A percentile compares a stretch with the other conserved stretches of the same genome.
These are phyloP conservation scores for Gerris lacustris DNA, from an alignment of 2,888 invertebrate species.

Conservation along the genomic window DNA sequence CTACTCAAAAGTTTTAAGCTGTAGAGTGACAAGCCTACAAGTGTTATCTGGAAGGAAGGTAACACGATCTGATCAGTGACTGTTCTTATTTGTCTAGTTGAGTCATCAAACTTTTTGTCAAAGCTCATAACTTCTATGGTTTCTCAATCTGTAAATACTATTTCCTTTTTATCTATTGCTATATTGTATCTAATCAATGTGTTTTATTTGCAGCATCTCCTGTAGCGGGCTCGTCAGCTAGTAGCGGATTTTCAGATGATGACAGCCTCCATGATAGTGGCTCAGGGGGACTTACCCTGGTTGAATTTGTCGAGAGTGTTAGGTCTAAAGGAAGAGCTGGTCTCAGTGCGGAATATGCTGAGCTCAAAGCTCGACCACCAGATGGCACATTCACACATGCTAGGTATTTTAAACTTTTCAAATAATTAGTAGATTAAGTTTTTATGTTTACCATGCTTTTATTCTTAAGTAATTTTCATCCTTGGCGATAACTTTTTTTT, in stretches of 20 bases:
- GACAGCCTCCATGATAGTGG: constrained; percentile 63
- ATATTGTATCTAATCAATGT: not conserved
- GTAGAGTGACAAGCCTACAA: no score
- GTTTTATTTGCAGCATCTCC: constrained; percentile 29
- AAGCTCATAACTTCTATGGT: no score
- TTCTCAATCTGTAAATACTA: no score
- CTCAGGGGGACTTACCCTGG: constrained; percentile 51
- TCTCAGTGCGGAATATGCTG: constrained; percentile 74
- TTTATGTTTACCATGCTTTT: not conserved
- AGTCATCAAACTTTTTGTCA: no score
- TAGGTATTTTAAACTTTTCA: constrained; percentile 43
- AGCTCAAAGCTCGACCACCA: constrained; percentile 70
- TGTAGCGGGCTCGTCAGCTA: constrained; percentile 49
- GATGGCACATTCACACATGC: constrained; percentile 79
- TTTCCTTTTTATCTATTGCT: no score
- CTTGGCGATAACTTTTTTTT: no score
- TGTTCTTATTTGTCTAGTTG: no score
- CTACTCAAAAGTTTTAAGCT: no score
- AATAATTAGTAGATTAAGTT: constrained; percentile 29
- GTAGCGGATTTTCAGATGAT: constrained; percentile 80
- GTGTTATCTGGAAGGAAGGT: no score
- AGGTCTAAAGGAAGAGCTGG: constrained; percentile 66
- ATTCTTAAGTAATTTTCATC: constrained; percentile 5
- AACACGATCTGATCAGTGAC: no score
- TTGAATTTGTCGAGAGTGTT: constrained; percentile 63